Base-by-base conservation (phyloP, 2,113 vertebrate species). In the Syrrhaptes paradoxus region DNA sequence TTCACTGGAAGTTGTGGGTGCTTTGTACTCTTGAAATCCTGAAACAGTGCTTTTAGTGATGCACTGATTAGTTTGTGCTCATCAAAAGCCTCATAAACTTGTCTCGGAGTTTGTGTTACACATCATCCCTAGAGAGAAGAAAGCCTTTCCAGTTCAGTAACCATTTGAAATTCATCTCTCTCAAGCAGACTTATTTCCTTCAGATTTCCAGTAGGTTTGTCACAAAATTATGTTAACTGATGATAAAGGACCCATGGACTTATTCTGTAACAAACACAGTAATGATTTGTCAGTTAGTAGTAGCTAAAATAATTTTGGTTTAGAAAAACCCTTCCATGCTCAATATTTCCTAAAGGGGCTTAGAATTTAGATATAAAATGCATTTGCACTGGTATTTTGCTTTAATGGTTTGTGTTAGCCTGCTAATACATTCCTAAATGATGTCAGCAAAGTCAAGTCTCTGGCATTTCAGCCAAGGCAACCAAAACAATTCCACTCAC, bases 41-140 rank as follows among this genome's bases (percentile, higher is more conserved):
- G 8, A 79, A 54, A 45, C 12, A 17, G 17, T 1, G 1, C 13
- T 65, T 89, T n/a, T 28, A 74, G 26, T 1, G 7, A 45, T 49
- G 22, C 22, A 25, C 31, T 31, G 34, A 13, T 34, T 52, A 26
- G 17, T 54, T 34, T 65, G 38, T 26, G 26, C 17, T 54, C 43
- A 48, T 43, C 54, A 48, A 68, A 77, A 86, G 29, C 31, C 36
- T 45, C 2, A 0, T 29, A 63, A 54, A 32, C 6, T 46, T 7
- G 17, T 21, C 48, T 38, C 14, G 6, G 49, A 19, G 19, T n/a
- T 28, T 29, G 28, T 11, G 18, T 57, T 52, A 51, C 51, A 34
- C 5, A 2, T 49, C 48, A 73, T 22, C 0, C 0, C 20, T 45
- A n/a, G 29, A 81, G 20, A 65, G 25, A 8, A 79, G 31, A 46